A percentile compares a stretch with the other conserved stretches of the same genome.
Conservation (phyloP, 2,113 vertebrate genomes). For the Megaceryle torquata region DNA sequence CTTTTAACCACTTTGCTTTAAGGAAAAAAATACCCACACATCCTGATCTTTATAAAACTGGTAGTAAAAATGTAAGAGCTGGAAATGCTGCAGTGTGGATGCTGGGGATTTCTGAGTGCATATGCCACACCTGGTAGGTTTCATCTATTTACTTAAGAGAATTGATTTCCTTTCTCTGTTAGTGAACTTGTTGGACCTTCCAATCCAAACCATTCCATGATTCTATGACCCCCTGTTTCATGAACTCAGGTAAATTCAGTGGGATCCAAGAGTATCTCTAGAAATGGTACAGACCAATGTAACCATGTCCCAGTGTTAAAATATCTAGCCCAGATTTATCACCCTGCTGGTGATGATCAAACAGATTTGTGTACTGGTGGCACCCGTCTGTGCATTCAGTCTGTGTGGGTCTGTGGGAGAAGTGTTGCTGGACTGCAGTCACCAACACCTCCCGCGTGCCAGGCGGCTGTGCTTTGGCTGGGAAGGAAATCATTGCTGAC, state of each 20-base stretch:
- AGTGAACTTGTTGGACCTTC: background rate
- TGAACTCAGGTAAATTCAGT: background rate
- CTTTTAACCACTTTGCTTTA: background rate
- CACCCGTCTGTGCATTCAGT: rapidly evolving
- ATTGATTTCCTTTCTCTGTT: background rate
- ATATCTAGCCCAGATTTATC: background rate
- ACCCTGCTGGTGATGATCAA: background rate
- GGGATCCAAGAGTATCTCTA: background rate
- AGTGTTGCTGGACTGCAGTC: background rate
- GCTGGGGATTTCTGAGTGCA: background rate
- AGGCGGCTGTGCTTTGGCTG: background rate
- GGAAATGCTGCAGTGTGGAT: background rate
- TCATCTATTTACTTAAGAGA: background rate
- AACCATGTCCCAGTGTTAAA: background rate
- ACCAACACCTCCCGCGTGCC: background rate
- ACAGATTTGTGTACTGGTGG: background rate
- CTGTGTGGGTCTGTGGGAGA: background rate
- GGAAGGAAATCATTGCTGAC: background rate
- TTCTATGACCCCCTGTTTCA: background rate
- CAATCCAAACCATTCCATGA: background rate
- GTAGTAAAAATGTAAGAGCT: background rate
- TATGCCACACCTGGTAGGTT: background rate
- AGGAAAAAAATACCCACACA: background rate
- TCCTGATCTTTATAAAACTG: background rate
- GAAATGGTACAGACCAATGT: background rate